Evolutionary conservation across 2,113 vertebrate species (phyloP), one percentile per base, ranked within the genome.

Genomic region (Neogobius melanostomus): DNA sequence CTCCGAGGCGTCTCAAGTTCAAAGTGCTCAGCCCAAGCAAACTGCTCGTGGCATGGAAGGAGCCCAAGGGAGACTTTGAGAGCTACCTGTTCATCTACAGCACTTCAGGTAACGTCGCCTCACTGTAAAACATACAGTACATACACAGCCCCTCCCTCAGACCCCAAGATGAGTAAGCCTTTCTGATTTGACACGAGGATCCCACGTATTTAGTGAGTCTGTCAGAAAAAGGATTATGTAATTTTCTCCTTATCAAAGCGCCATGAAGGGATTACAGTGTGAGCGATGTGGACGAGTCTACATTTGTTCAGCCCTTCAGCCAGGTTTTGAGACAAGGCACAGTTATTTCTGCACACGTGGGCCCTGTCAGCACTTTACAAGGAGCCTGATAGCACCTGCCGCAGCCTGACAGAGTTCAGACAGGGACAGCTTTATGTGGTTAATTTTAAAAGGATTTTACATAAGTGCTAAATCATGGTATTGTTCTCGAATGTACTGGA

Each of bases 11-110:
- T 79, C 83, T 94, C 50, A 91, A 91, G 36, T 93, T 93, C 76
- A 93, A 90, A 90, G 82, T 89, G 56, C 66, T 93, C 73, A 85
- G 80, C 74, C 42, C 87, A 49, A 84, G 69, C 80, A 90, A 85
- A 83, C 86, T 94, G 15, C 82, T 90, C 8, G 79, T 93, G 45
- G 74, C 85, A 61, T 94, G 93, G 93, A 93, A 86, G 78, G 92
- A 92, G 73, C 92, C 93, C 56, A 93, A 91, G 82, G 92, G 90
- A 82, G 87, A 91, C 47, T 85, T 92, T 78, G 91, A 94, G 76
- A 88, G 91, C 82, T 94, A 92, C 83, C 83, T 85, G 71, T 88
- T 94, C 80, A 81, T 89, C 71, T 93, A 91, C 86, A 91, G 72
- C 76, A 92, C 76, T 66, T 86, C 89, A 91, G 93, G 93, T 93